phyloP scores from a whole-genome alignment of 2,797 vertebrate genomes.

The Alauda arvensis region DNA sequence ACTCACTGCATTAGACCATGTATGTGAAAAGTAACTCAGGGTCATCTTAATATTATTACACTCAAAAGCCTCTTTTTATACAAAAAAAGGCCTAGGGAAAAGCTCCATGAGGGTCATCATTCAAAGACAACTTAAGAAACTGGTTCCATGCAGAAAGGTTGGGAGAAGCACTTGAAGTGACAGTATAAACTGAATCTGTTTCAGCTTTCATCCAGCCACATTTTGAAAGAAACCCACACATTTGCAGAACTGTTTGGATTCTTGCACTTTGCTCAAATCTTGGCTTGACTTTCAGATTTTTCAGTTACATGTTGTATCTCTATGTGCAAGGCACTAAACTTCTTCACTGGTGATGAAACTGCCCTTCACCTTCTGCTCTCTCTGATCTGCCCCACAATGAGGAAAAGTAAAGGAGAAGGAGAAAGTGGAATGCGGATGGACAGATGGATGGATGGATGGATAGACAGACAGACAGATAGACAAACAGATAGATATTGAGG shows the following conservation, averaged over 20 bases:
- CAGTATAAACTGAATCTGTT: background rate
- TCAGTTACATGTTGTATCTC: background rate
- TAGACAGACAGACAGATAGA: accelerated
- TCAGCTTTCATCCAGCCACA: constrained; percentile 1
- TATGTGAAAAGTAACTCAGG: background rate
- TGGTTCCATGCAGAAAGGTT: background rate
- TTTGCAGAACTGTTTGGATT: background rate
- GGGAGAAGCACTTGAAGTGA: background rate
- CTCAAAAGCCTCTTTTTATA: background rate
- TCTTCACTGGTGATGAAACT: background rate
- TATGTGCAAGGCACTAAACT: background rate
- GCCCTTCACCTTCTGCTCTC: background rate
- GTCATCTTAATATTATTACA: background rate
- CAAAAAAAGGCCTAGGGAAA: background rate
- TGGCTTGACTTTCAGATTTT: constrained; percentile 17
- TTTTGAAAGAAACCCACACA: background rate
- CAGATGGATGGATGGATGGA: background rate
- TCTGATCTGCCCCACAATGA: background rate
- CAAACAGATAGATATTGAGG: accelerated
- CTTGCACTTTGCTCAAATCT: background rate
- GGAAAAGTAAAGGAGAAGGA: background rate
- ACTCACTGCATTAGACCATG: background rate
- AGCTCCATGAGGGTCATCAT: background rate
- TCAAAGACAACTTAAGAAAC: background rate
- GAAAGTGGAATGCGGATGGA: background rate